phyloP scores from a whole-genome alignment of 2,888 invertebrate genomes.

The Euzophera pinguis region DNA sequence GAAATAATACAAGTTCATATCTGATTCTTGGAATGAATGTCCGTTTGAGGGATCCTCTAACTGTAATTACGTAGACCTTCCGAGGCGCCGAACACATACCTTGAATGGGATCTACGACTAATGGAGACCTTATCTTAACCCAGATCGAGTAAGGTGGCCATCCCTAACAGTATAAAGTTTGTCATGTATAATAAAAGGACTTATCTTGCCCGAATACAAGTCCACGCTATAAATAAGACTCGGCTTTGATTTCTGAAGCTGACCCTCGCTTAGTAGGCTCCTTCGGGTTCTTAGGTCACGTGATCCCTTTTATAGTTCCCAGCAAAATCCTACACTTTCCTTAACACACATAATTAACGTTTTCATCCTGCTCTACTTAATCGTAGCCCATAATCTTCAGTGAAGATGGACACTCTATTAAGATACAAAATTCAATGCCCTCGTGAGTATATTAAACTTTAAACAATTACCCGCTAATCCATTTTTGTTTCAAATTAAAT shows the following conservation, averaged over 20 bases:
- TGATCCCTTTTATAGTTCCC: slow-evolving; percentile 67
- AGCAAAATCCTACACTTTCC: slow-evolving; percentile 48
- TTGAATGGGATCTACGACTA: slow-evolving; percentile 71
- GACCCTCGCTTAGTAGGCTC: slow-evolving; percentile 56
- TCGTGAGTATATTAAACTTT: slow-evolving; percentile 41
- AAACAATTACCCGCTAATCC: slow-evolving; percentile 59
- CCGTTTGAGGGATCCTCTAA: slow-evolving; percentile 46
- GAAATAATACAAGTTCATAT: slow-evolving; percentile 39
- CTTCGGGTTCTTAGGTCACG: slow-evolving; percentile 53
- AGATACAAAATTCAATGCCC: neutral
- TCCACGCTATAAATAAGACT: slow-evolving; percentile 71
- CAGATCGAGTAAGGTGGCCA: slow-evolving; percentile 64
- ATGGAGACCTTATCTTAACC: slow-evolving; percentile 71
- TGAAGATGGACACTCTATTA: slow-evolving; percentile 24
- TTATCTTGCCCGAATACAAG: slow-evolving; percentile 63
- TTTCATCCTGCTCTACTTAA: slow-evolving; percentile 51
- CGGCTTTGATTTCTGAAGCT: slow-evolving; percentile 74
- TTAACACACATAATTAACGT: slow-evolving; percentile 67
- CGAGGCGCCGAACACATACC: slow-evolving; percentile 53
- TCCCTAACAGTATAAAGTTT: slow-evolving; percentile 65
- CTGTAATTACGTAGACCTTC: slow-evolving; percentile 55
- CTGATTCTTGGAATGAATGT: slow-evolving; percentile 37
- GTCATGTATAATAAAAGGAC: slow-evolving; percentile 62
- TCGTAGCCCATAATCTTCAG: slow-evolving; percentile 37
- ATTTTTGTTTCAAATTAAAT: slow-evolving; percentile 68